Evolutionary conservation across 2,113 vertebrate genomes (phyloP).

Genomic region (Trematocara zebra): DNA sequence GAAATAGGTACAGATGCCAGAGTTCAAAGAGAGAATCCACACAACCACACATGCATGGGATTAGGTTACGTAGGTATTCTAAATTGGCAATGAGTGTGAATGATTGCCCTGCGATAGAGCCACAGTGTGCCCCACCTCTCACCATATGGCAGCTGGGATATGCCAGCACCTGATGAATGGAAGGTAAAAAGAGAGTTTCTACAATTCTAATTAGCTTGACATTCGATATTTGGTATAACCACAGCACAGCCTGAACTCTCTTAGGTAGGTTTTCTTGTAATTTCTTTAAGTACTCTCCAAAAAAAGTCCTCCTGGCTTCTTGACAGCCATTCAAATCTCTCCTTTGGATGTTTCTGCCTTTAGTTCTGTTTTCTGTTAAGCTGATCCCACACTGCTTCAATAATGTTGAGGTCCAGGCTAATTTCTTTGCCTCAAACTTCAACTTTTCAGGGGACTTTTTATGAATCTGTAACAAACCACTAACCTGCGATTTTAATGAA

Average conservation of each 20-base stretch:
- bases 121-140: not conserved
- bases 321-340: not conserved
- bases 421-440: not conserved
- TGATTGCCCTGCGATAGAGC: not conserved
- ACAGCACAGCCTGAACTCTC: not conserved
- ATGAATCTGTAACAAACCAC: not conserved
- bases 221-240: not conserved
- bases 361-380: not conserved
- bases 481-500: not conserved
- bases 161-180: not conserved
- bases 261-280: not conserved
- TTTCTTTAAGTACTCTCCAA: not conserved
- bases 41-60: rapidly evolving
- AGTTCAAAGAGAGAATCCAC: not conserved
- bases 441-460: not conserved
- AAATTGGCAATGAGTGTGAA: not conserved
- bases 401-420: not conserved
- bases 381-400: not conserved
- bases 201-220: not conserved
- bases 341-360: not conserved
- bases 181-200: not conserved
- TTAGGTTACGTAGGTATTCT: not conserved
- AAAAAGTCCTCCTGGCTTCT: not conserved
- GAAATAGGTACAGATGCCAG: not conserved
- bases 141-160: not conserved